Evolutionary conservation across 2,888 invertebrate genomes (phyloP), one percentile per base, ranked within the genome.

Genomic region (Lasioglossum pauxillum): DNA sequence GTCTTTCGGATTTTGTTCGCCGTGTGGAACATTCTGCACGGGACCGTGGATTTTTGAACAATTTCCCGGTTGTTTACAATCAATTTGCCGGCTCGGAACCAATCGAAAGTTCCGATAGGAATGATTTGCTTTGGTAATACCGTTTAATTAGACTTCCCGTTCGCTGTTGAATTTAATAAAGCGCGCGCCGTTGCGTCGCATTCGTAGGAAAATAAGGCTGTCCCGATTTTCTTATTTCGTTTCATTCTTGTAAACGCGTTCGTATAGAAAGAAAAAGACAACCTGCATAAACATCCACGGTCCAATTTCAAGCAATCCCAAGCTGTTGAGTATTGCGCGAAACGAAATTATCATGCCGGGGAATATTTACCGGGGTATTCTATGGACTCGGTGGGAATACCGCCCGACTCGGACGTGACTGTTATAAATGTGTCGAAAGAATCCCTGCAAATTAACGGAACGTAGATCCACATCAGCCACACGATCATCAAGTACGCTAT

Each of bases 311-410:
- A n/a, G 71, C 41, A 41, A 71, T 23, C 71, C 41, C 71, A 41
- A 41, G 41, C 41, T n/a, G 71, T 71, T 71, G 35, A 35, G 35
- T 53, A 31, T 60, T 31, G 19, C 14, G n/a, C 71, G 38, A 31
- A 46, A 27, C 46, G 27, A 31, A 46, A 73, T 73, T 49, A 7
- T 44, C 35, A 16, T 67, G 44, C 19, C 14, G 2, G 1, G 35
- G 5, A 71, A 57, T 44, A 72, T 73, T 90, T 88, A 92, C 91
- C 92, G n/a, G 93, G 93, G 64, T 91, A 91, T 16, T 87, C 57
- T 75, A 93, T 67, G 16, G 82, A 8, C 31, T 80, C 38, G 14
- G 89, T 88, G 10, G 86, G 88, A 71, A 88, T 88, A 85, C 81
- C 80, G 27, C 90, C 88, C n/a, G 88, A 80, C 23, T 89, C 87